Base-by-base conservation (phyloP, 2,888 invertebrate genomes). In the Serrognathus titanus region DNA sequence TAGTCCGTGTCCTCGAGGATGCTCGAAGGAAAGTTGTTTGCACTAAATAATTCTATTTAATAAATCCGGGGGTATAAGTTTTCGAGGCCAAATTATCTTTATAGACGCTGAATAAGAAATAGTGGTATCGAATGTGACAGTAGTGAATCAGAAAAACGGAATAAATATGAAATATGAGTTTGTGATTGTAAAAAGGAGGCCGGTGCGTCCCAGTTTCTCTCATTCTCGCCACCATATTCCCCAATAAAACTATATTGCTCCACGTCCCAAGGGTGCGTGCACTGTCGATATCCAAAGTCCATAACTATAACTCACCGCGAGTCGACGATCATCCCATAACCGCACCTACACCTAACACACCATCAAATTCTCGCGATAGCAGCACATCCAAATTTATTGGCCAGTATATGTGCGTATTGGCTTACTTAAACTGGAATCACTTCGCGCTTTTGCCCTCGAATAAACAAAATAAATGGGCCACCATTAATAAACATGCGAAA, bases 151-250 rank as follows among this genome's bases (percentile, higher is more conserved):
- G 70, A 66, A 66, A 69, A 64, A 64, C 68, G 68, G 69, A 69
- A 72, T 76, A 75, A 75, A 75, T 70, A 72, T 74, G 69, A 73
- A 73, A 72, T 73, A 73, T 74, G 68, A 69, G 71, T 69, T 65
- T 67, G 69, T 68, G 72, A 72, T 71, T 72, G 72, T 71, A 64
- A 70, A 16, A 69, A 68, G 60, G 61, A 63, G 63, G 58, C 60
- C 61, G 60, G 59, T 51, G 61, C 62, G 56, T 53, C 51, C 31
- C 56, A 53, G 53, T 53, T 65, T 61, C 61, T 58, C 65, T 58
- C 61, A 57, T 60, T 61, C 59, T 65, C 60, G 56, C 58, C 53
- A 64, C 68, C 68, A 68, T 68, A 68, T 61, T 58, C 58, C 53
- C 65, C 68, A 69, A 68, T 68, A 68, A 68, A 69, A 65, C 55